These are phyloP conservation scores for Cantharis lateralis DNA, from an alignment of 2,888 invertebrate species.

Conservation along the genomic window DNA sequence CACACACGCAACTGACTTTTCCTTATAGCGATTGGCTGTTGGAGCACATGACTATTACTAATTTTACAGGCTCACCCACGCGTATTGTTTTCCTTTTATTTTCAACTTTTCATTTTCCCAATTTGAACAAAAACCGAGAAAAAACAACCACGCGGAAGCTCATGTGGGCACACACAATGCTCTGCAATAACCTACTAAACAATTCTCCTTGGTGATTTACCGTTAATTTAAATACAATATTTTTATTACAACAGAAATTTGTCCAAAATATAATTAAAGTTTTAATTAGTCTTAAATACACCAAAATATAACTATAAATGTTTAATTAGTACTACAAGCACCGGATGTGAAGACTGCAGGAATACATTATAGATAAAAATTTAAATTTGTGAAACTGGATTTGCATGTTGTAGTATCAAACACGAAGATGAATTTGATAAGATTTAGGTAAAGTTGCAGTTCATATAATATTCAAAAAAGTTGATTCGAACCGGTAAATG, in stretches of 20 bases:
- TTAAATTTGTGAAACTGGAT: background rate
- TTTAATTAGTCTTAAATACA: background rate
- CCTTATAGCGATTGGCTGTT: constrained; percentile 36
- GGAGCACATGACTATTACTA: constrained; percentile 36
- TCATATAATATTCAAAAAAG: background rate
- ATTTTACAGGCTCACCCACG: constrained; percentile 29
- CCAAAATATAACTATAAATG: background rate
- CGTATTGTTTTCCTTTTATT: constrained; percentile 14
- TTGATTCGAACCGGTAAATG: background rate
- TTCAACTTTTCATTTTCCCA: background rate
- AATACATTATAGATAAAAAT: constrained; percentile 4
- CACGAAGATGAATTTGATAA: constrained; percentile 1
- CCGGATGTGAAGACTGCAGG: background rate
- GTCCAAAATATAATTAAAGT: background rate
- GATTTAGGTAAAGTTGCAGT: background rate
- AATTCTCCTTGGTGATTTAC: constrained; percentile 17
- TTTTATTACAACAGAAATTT: background rate
- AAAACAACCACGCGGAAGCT: constrained; percentile 34
- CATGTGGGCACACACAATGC: constrained; percentile 23
- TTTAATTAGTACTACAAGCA: background rate
- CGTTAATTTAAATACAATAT: constrained; percentile 15
- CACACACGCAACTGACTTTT: constrained; percentile 37
- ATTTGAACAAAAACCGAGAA: background rate
- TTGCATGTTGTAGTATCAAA: background rate
- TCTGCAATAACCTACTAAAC: constrained; percentile 25